Evolutionary conservation across 2,113 vertebrate genomes (phyloP), one percentile per base, ranked within the genome.

Genomic region (Oncorhynchus mykiss): DNA sequence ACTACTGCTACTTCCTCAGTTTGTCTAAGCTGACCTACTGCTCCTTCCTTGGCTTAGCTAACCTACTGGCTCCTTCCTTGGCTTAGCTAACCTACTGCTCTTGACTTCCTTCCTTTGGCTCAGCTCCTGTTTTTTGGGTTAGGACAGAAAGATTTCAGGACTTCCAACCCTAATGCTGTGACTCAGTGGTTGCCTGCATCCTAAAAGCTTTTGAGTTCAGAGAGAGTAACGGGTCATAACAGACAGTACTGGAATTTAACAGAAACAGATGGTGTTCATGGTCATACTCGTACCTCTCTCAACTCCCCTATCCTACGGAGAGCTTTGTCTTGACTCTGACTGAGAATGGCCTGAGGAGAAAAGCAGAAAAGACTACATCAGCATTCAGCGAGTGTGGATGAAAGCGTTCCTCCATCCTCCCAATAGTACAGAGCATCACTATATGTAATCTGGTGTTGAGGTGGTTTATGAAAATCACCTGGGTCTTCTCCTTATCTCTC

Each of bases 311-410:
- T 97, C 92, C 96, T 95, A 62, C 96, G 95, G 75, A 99, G 94
- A 70, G 97, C 87, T 95, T 98, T 99, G 90, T 98, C 97, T 87
- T 99, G 97, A 92, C 95, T 97, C 90, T 98, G 96, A 92, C 96
- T 96, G 83, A 99, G 93, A 89, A 99, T 95, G 69, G 84, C 92
- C 98, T 99, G 76, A 45, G 31, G 34, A 51, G 27, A 20, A 24
- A 22, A 74, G 22, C 24, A 34, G 60, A 74, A 48, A 22, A 62
- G 6, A 62, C 59, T 22, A 1, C 22, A 27, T 48, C 39, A 51
- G 24, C 59, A 22, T 62, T 62, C 59, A 62, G 13, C 8, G n/a
- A 22, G 20, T 24, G n/a, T 22, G 20, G 59, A 16, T 16, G 2
- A 9, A 22, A 62, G n/a, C 8, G 5, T 22, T 22, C 59, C 18